Evolutionary conservation across 2,113 vertebrate genomes (phyloP).

Genomic region (Neomonachus schauinslandi): DNA sequence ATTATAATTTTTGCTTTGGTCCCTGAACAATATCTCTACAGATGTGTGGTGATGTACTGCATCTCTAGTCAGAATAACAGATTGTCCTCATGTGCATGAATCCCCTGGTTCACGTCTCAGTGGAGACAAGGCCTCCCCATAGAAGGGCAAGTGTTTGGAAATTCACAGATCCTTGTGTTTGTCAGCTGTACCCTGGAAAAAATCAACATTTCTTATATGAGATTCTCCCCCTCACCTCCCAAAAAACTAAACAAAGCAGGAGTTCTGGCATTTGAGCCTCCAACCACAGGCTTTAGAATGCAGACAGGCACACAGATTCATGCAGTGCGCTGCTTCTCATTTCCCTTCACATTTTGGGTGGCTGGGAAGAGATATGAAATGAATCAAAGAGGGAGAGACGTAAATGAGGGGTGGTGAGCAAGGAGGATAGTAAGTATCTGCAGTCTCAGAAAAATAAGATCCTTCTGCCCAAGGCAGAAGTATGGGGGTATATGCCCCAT

Average conservation of each 20-base stretch:
- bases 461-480: neutral
- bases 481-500: neutral
- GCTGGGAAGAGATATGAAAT: neutral
- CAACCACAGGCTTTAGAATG: neutral
- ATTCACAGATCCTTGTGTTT: neutral
- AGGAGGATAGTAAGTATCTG: neutral
- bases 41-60: neutral
- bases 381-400: neutral
- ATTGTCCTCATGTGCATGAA: neutral
- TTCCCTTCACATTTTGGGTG: neutral
- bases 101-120: neutral
- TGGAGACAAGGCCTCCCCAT: neutral
- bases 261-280: neutral
- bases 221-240: neutral
- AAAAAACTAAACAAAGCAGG: neutral
- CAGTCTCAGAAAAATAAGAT: neutral
- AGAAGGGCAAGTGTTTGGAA: neutral
- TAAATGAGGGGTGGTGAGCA: neutral
- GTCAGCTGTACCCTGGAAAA: neutral
- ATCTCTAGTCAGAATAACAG: neutral
- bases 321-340: neutral
- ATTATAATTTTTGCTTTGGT: neutral
- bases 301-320: neutral
- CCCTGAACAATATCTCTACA: neutral
- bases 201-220: neutral